Conservation (phyloP, 2,797 vertebrate genomes). For the Delichon dasypus region DNA sequence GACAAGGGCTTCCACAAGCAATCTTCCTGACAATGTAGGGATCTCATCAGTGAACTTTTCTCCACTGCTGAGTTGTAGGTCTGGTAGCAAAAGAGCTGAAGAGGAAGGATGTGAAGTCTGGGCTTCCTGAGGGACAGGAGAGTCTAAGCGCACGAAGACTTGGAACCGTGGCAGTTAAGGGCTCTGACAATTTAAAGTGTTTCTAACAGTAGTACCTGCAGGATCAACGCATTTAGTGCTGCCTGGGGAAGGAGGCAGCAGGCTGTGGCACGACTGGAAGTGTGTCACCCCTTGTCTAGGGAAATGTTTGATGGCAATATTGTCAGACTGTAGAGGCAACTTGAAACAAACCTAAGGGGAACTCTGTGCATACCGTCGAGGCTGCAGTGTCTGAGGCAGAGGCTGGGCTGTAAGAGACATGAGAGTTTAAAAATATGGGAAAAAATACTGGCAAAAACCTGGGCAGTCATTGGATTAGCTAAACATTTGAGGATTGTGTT, state of each 20-base stretch:
- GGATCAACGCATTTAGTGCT: neutral
- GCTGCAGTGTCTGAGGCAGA: neutral
- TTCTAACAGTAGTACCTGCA: neutral
- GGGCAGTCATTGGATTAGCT: neutral
- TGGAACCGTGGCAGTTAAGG: neutral
- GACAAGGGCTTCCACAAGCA: neutral
- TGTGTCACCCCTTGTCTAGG: neutral
- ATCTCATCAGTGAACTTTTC: neutral
- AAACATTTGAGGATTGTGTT: neutral
- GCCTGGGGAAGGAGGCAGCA: neutral
- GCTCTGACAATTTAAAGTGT: neutral
- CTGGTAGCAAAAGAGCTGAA: neutral
- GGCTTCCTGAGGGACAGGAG: neutral
- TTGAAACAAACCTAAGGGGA: neutral
- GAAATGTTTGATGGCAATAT: neutral
- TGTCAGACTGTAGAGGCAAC: neutral
- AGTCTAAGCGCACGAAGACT: neutral
- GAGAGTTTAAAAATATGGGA: neutral
- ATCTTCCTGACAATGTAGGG: neutral
- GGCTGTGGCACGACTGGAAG: neutral
- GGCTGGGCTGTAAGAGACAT: neutral
- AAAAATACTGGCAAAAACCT: neutral
- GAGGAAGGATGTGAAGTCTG: neutral
- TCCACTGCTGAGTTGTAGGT: neutral
- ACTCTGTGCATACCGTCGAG: rapidly evolving